phyloP scores from a whole-genome alignment of 1,140 invertebrate genomes.

The Lamellibrachia luymesi region DNA sequence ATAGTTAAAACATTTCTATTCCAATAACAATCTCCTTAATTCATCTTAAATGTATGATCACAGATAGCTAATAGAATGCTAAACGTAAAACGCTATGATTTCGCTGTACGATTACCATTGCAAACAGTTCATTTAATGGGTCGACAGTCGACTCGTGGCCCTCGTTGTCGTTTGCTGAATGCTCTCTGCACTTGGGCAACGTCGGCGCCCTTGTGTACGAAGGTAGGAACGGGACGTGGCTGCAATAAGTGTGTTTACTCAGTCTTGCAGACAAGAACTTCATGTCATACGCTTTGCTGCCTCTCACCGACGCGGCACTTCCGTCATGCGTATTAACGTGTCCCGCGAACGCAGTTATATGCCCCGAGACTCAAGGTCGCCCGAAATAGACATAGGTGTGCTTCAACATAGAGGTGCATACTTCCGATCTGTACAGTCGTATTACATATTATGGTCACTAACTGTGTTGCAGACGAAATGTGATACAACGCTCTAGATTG shows the following conservation, averaged over 20 bases:
- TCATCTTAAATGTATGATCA: not conserved
- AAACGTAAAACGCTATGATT: too few species aligned
- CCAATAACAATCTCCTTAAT: not conserved
- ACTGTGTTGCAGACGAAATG: too few species aligned
- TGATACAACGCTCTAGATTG: too few species aligned
- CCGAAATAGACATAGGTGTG: not conserved
- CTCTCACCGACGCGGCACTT: not conserved
- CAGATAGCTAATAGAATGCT: not conserved
- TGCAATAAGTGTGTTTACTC: not conserved
- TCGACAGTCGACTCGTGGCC: not conserved
- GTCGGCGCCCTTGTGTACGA: not conserved
- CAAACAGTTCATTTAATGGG: not conserved
- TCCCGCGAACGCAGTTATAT: not conserved
- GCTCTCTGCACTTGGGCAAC: not conserved
- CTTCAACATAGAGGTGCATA: not conserved
- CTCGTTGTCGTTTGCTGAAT: not conserved
- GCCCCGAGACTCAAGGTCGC: not conserved
- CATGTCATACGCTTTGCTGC: not conserved
- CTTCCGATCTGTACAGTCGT: too few species aligned
- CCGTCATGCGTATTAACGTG: not conserved
- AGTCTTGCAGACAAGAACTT: not conserved
- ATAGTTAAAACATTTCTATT: not conserved
- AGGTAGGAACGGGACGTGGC: conserved; percentile 8
- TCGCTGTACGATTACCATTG: not conserved
- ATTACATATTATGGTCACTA: too few species aligned